Percentiles rank a stretch among this genome's conserved stretches.
phyloP scores from a whole-genome alignment of 2,888 invertebrate species.

The Phengaris alcon region DNA sequence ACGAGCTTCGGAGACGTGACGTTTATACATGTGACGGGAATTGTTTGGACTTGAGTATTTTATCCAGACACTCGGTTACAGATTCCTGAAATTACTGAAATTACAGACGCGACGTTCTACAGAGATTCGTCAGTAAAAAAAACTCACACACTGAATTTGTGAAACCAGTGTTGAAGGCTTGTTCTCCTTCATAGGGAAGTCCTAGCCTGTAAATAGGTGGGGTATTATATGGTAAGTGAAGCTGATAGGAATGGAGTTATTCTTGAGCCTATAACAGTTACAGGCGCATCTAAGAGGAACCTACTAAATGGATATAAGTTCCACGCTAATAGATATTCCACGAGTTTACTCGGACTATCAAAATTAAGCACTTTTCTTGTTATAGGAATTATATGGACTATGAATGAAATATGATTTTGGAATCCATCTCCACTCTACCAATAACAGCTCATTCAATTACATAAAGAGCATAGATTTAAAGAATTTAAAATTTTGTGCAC shows the following conservation, averaged over 20 bases:
- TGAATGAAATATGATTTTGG: background rate
- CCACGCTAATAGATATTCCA: too few species aligned
- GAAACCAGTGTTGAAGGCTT: too few species aligned
- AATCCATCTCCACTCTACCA: background rate
- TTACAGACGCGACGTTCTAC: background rate
- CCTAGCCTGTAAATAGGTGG: too few species aligned
- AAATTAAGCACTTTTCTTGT: background rate
- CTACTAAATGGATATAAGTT: background rate
- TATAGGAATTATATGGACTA: background rate
- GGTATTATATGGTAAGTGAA: too few species aligned
- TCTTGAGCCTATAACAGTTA: background rate
- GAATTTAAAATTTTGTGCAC: background rate
- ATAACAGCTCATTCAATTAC: background rate
- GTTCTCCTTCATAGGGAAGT: too few species aligned
- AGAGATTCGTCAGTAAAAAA: background rate
- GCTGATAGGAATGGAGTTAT: background rate
- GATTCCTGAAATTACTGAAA: background rate
- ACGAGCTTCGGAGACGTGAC: slow-evolving; percentile 8
- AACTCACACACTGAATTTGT: background rate
- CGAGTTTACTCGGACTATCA: background rate
- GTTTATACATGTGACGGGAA: background rate
- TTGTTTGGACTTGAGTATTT: background rate
- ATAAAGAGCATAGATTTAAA: slow-evolving; percentile 5
- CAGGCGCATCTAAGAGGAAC: background rate
- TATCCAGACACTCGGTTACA: background rate